Evolutionary conservation across 2,113 vertebrate species (phyloP), one percentile per base, ranked within the genome.

Genomic region (Pelmatolapia mariae): DNA sequence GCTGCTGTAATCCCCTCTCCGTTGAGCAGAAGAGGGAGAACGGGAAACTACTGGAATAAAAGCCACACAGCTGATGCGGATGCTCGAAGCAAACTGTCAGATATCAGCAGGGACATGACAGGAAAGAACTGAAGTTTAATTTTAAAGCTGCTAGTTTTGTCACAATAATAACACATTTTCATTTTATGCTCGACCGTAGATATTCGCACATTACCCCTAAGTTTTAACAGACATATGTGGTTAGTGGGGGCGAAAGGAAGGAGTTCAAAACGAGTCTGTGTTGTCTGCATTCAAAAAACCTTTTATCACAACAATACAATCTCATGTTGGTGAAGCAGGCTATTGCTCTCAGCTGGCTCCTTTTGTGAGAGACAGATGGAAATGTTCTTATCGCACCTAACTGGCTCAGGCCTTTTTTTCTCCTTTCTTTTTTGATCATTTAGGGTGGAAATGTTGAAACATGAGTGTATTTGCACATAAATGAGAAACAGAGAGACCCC

Each of bases 1-100:
- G 90, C 85, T 22, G 73, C 86, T 83, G 66, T 94, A 95, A 95
- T 95, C 93, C 94, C 36, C 87, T 90, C 89, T 91, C 82, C 29
- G 26, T 76, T 45, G 61, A 92, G 63, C 40, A 54, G 53, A 53
- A 68, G 80, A 66, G 80, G 57, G 73, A 90, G 76, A 88, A 85
- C 52, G 53, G 86, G 81, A 80, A 89, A 79, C 22, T 43, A 24
- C 71, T 84, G 36, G 86, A 93, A 90, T 88, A 87, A 93, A 91
- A 88, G 83, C 79, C 0, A 9, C 53, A 26, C 54, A 50, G 82
- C 40, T 38, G 81, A 86, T 33, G 73, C 16, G 38, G 52, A 85
- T 53, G 52, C 85, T 84, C 66, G n/a, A 22, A 82, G 78, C 54
- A 11, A 76, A 45, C 84, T 33, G 82, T 56, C 83, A 80, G 81